Evolutionary conservation across 1,140 invertebrate genomes (phyloP).

Genomic region (Cotesia chilonis): DNA sequence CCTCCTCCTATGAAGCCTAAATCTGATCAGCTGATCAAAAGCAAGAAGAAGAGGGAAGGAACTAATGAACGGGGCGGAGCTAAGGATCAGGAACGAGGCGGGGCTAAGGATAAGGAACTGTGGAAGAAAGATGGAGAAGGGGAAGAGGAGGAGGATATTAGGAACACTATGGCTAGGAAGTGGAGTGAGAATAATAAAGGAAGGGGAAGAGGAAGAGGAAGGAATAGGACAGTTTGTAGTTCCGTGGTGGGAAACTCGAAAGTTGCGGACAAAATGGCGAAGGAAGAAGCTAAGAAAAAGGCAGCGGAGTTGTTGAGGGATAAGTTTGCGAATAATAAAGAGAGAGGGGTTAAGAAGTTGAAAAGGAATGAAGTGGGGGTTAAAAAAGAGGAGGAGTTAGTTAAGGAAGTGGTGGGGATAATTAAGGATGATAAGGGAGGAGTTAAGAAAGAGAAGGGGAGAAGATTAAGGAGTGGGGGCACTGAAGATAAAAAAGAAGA

Average conservation of each 20-base stretch:
- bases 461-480: no score
- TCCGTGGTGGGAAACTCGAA: conserved; percentile 49
- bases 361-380: neutral
- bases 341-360: neutral
- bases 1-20: conserved; percentile 58
- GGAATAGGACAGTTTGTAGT: conserved; percentile 17
- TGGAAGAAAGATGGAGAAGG: conserved; percentile 52
- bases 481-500: no score
- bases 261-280: conserved; percentile 45
- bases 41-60: conserved; percentile 68
- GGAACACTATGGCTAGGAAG: neutral
- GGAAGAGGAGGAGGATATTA: conserved; percentile 41
- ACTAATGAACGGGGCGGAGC: conserved; percentile 60
- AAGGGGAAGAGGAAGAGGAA: conserved; percentile 30
- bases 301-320: conserved; percentile 43
- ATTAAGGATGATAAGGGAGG: neutral
- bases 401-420: conserved; percentile 14
- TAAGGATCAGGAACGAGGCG: no score
- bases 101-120: no score
- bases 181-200: neutral
- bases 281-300: conserved; percentile 50
- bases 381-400: conserved; percentile 14
- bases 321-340: conserved; percentile 23
- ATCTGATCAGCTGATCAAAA: conserved; percentile 64
- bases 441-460: no score